Conservation (phyloP, 2,888 invertebrate species). For the Iphiclides podalirius region DNA sequence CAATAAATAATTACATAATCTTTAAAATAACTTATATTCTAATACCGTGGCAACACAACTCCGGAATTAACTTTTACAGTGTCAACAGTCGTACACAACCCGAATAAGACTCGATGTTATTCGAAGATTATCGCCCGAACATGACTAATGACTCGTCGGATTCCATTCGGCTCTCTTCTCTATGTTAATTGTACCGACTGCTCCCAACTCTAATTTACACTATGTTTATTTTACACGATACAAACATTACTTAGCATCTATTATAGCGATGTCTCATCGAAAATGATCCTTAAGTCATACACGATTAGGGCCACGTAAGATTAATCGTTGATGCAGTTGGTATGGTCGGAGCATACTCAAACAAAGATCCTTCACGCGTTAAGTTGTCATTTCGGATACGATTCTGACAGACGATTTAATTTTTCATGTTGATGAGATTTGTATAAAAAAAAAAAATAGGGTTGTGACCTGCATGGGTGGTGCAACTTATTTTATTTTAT, state of each 20-base stretch:
- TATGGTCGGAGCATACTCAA: conserved; percentile 31
- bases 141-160: conserved; percentile 70
- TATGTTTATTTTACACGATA: conserved; percentile 63
- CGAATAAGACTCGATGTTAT: conserved; percentile 67
- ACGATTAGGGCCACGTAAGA: conserved; percentile 3
- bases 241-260: conserved; percentile 33
- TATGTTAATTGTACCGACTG: conserved; percentile 71
- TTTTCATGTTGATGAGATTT: conserved; percentile 64
- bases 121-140: conserved; percentile 70
- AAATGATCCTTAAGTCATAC: conserved; percentile 23
- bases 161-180: conserved; percentile 49
- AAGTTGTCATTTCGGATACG: conserved; percentile 61
- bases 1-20: too few relatives aligned
- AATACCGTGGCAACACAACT: background rate
- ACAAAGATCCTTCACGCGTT: conserved; percentile 50
- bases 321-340: conserved; percentile 7
- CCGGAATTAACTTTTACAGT: conserved; percentile 7
- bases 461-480: conserved; percentile 15
- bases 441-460: conserved; percentile 55
- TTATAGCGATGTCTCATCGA: background rate
- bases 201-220: conserved; percentile 68
- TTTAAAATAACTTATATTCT: too few relatives aligned
- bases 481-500: background rate
- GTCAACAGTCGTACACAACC: conserved; percentile 11
- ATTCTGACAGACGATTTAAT: conserved; percentile 63